Base-by-base conservation (phyloP, 2,113 vertebrate species). In the Otus sunia region DNA sequence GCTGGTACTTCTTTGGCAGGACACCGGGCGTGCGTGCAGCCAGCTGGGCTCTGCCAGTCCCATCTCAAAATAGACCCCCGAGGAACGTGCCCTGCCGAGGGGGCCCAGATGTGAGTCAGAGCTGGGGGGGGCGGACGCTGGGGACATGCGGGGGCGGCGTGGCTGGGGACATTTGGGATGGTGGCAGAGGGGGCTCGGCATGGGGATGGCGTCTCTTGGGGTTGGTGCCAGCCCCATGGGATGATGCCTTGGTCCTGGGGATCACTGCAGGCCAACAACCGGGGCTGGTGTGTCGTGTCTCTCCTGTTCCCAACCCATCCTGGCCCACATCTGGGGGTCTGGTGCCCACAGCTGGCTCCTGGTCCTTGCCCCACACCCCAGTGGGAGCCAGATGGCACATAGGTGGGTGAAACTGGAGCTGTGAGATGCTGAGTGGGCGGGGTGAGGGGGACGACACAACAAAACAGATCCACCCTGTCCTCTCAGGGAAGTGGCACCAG, bases 31-130 rank as follows among this genome's bases (percentile, higher is more conserved):
- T 3, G 10, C 59, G 18, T 75, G 62, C 55, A 27, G 62, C 88
- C 78, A 84, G 84, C 64, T 23, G 25, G 72, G 62, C 62, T 69
- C 47, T 75, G 86, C 74, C 77, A 77, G 91, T 58, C 39, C 52
- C 75, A 41, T 89, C 90, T 69, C 82, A 80, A 94, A 92, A 92
- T 92, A 92, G 79, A 79, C 12, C 58, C 56, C 80, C 74, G 68
- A 45, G 93, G 75, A 89, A 79, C 43, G 66, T 45, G 22, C 80
- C 90, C 73, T 11, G 25, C 63, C 9, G 26, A 64, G n/a, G 68
- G 88, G 43, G 56, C 52, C 73, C 79, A 94, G 89, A 88, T 92
- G 89, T 64, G 80, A 86, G 60, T 52, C 47, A 45, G 50, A 85
- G 37, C 52, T 34, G 30, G 27, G 30, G 14, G 19, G 52, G 52